Evolutionary conservation across 2,888 invertebrate genomes (phyloP), one percentile per base, ranked within the genome.

Genomic region (Athalia circularis): DNA sequence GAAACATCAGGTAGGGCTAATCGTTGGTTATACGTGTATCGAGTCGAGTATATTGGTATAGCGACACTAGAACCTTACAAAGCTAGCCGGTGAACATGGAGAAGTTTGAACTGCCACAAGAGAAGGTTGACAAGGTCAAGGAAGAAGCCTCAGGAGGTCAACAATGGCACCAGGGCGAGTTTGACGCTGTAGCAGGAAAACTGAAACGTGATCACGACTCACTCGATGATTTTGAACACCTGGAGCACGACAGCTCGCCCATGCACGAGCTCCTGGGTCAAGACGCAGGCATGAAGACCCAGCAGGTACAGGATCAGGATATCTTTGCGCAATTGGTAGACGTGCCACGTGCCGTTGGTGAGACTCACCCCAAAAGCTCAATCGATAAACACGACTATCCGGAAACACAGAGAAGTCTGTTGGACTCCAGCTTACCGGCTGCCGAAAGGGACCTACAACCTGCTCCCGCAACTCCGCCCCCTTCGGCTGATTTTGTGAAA

Each of bases 151-250:
- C 29, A 29, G 29, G 29, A 29, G 29, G 29, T 29, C 29, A 29
- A 29, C 29, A 29, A 29, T 29, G 5, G 4, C 54, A 54, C n/a
- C 54, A 9, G 54, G 54, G 62, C 29, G 29, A 29, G 64, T 61
- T 4, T 52, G 64, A 67, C 61, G 80, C 64, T 47, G 43, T 77
- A 45, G 75, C 79, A 80, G 68, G 79, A 80, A 79, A 87, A 79
- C 80, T 91, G 78, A 90, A 88, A 80, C 92, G 94, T 80, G 95
- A 95, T 83, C 92, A 93, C 86, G 95, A 95, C 88, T 95, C 95
- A 50, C 91, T 93, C 81, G 95, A 95, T 86, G 95, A 95, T 91
- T 95, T 95, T 88, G 95, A 95, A 89, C 95, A 95, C 89, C 91
- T 95, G 82, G 94, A 94, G 82, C 93, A 93, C 85, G 94, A 94